Conservation (phyloP, 2,113 vertebrate species). For the Brachyhypopomus gauderio region DNA sequence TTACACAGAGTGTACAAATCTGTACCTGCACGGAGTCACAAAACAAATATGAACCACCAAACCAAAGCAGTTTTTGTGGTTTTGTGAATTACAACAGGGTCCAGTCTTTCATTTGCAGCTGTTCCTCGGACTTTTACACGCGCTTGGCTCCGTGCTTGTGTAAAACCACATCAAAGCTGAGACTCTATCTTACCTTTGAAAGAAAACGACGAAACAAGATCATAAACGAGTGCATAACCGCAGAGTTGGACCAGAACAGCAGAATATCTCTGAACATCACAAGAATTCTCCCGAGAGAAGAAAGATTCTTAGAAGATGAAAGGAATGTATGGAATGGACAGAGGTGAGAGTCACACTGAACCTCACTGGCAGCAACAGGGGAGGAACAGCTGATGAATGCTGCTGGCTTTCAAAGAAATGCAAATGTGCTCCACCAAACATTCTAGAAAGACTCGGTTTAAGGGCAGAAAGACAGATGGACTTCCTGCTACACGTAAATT, state of each 20-base stretch:
- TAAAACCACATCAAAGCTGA: background rate
- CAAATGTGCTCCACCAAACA: conserved; percentile 42
- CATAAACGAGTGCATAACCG: background rate
- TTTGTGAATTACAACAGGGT: background rate
- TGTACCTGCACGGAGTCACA: background rate
- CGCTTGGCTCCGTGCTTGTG: conserved; percentile 11
- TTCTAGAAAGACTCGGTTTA: conserved; percentile 33
- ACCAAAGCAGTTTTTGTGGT: conserved; percentile 1
- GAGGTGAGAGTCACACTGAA: background rate
- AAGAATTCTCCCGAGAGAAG: background rate
- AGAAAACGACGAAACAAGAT: background rate
- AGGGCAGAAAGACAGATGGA: conserved; percentile 18
- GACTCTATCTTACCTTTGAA: conserved; percentile 9
- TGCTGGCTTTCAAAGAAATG: background rate
- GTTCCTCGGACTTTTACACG: background rate
- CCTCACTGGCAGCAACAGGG: background rate
- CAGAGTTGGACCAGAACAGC: background rate
- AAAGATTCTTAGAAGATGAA: background rate
- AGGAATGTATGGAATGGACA: conserved; percentile 9
- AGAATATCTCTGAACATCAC: conserved; percentile 4
- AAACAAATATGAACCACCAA: background rate
- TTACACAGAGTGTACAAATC: background rate
- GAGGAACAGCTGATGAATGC: background rate
- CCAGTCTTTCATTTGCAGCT: background rate
- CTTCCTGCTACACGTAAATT: conserved; percentile 59